Evolutionary conservation across 2,797 vertebrate genomes (phyloP).

Genomic region (Danio choprae): DNA sequence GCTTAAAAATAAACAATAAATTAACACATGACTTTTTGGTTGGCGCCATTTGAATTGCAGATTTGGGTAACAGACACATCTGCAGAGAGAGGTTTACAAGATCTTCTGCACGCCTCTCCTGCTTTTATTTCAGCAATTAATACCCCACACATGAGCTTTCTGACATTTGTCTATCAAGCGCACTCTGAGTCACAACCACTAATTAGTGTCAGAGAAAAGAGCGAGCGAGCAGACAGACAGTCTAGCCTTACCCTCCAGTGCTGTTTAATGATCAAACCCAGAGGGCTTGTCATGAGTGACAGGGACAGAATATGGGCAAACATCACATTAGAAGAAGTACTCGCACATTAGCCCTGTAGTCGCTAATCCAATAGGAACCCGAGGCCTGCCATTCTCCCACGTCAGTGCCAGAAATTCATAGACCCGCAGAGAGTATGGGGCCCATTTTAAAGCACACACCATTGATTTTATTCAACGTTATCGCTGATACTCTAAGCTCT

Average conservation of each 20-base stretch:
- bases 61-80: conserved; percentile 55
- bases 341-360: conserved; percentile 55
- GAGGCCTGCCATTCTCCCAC: conserved; percentile 50
- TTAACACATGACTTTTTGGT: conserved; percentile 38
- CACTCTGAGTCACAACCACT: conserved; percentile 70
- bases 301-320: conserved; percentile 60
- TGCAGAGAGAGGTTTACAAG: conserved; percentile 42
- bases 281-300: conserved; percentile 58
- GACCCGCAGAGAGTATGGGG: not conserved
- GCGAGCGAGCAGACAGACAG: conserved; percentile 58
- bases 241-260: conserved; percentile 57
- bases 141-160: conserved; percentile 70
- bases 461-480: conserved; percentile 35
- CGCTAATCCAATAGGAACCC: conserved; percentile 51
- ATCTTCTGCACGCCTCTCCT: conserved; percentile 53
- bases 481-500: not conserved
- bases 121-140: conserved; percentile 79
- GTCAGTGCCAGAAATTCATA: conserved; percentile 47
- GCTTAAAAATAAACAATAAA: conserved; percentile 11
- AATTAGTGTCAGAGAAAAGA: conserved; percentile 72
- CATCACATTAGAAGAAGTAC: conserved; percentile 60
- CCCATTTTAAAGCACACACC: conserved; percentile 16
- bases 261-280: conserved; percentile 69
- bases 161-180: conserved; percentile 83
- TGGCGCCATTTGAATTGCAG: conserved; percentile 64